Percentiles rank a stretch among this genome's conserved stretches.
Conservation (phyloP, 2,797 vertebrate genomes). For the Leuciscus waleckii region DNA sequence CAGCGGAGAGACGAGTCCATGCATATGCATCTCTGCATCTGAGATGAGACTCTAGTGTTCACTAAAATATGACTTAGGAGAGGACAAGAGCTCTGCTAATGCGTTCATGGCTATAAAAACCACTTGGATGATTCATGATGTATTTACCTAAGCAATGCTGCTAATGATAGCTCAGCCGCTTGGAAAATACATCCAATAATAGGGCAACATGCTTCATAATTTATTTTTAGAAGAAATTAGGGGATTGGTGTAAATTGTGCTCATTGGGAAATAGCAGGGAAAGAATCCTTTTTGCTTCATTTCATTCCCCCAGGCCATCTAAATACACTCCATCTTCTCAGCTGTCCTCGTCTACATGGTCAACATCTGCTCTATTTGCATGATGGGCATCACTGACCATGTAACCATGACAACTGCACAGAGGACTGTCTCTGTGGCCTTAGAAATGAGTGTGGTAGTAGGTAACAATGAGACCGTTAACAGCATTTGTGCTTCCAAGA, state of each 20-base stretch:
- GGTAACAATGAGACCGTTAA: slow-evolving; percentile 19
- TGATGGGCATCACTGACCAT: slow-evolving; percentile 41
- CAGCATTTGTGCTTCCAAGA: not conserved
- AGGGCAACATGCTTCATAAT: not conserved
- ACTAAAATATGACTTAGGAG: slow-evolving; percentile 7
- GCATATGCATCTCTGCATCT: slow-evolving; percentile 28
- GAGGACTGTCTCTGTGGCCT: slow-evolving; percentile 34
- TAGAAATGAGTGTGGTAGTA: not conserved
- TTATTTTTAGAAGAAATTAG: not conserved
- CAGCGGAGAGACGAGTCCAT: slow-evolving; percentile 19
- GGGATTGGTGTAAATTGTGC: not conserved
- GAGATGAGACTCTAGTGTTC: slow-evolving; percentile 1
- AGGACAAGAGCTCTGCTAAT: not conserved
- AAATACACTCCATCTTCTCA: slow-evolving; percentile 42
- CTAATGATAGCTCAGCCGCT: not conserved
- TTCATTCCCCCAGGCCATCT: slow-evolving; percentile 27
- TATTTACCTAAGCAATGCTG: not conserved
- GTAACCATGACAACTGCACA: slow-evolving; percentile 54
- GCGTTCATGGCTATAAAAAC: not conserved
- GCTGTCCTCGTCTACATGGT: slow-evolving; percentile 31
- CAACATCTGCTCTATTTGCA: slow-evolving; percentile 55
- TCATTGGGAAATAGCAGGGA: not conserved
- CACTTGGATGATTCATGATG: not conserved
- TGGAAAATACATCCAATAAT: not conserved
- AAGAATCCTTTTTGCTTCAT: not conserved